Evolutionary conservation across 2,888 invertebrate species (phyloP).

Genomic region (Caenorhabditis sp.): DNA sequence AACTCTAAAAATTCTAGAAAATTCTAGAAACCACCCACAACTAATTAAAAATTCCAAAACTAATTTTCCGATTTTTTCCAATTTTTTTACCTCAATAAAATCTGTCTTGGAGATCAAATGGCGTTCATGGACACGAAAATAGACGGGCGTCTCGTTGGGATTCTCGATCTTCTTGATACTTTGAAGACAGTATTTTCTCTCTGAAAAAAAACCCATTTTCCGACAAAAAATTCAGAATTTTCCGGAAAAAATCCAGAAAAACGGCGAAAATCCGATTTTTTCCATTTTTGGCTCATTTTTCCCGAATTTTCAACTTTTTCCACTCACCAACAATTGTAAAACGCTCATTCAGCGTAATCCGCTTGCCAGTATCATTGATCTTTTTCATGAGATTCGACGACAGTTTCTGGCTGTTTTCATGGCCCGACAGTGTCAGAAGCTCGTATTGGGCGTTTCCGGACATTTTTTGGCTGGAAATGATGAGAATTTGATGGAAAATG

Average conservation of each 20-base stretch:
- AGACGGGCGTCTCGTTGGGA: constrained; percentile 5
- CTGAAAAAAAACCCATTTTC: constrained; percentile 14
- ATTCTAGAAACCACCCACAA: background rate
- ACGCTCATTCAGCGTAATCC: constrained; percentile 54
- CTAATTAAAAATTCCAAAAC: background rate
- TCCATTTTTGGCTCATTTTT: background rate
- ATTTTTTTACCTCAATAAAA: constrained; percentile 24
- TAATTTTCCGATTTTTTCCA: too few species aligned
- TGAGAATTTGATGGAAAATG: background rate
- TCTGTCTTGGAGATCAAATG: constrained; percentile 35
- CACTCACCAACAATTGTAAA: constrained; percentile 42
- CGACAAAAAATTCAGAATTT: background rate
- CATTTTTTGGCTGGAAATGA: background rate
- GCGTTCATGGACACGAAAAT: constrained; percentile 9
- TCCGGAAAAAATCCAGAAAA: background rate
- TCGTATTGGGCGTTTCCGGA: constrained; percentile 7
- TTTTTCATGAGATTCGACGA: constrained; percentile 30
- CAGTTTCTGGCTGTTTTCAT: constrained; percentile 29
- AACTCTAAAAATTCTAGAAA: background rate
- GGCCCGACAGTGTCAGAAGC: constrained; percentile 17
- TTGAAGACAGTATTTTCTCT: constrained; percentile 42
- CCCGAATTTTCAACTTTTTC: background rate
- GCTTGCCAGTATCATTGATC: constrained; percentile 3
- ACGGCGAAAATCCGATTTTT: background rate
- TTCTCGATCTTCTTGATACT: background rate